Base-by-base conservation (phyloP, 2,797 vertebrate genomes). In the Anguilla pacifica region DNA sequence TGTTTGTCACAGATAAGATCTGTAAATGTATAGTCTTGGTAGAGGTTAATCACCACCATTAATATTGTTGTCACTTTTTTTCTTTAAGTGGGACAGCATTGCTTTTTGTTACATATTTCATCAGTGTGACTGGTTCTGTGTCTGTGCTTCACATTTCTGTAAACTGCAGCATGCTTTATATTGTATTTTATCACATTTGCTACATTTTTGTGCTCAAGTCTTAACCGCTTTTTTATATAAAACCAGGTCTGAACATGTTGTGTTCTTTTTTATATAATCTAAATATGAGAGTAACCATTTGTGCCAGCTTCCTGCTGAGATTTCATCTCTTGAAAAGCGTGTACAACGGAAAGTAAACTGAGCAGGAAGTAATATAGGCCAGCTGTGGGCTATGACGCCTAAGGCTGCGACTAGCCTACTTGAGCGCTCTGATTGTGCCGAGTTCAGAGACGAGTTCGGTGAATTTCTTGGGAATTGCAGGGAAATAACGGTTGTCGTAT, bases 51-150 rank as follows among this genome's bases (percentile, higher is more conserved):
- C 84, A 90, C 86, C 90, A 84, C 86, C 89, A 87, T 39, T 43
- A 77, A 39, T 77, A 70, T 70, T 19, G 72, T 77, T 77, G 17
- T 81, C 43, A 81, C 77, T 46, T 19, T 49, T 81, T 49, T 81
- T 7, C 17, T 3, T 39, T 11, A 2, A 11, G 3, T 11, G 10
- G 17, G 7, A 28, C 22, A 22, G 15, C 77, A 49, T 46, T 81
- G 72, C 11, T 49, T 81, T 19, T 81, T 81, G 25, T 87, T 86
- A 87, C 92, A 94, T 90, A 93, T 95, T 89, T 89, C 87, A 72
- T 91, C 90, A 92, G 92, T 94, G 93, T 86, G 93, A 92, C 93
- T 94, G 91, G 94, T 94, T 92, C 89, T 87, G 83, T 90, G 93
- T 89, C 86, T n/a, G 86, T 74, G 90, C 92, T 91, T 88, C 90